Percentiles rank a stretch among this genome's conserved stretches.
phyloP scores from a whole-genome alignment of 2,113 vertebrate species.

The Proterorhinus semilunaris region DNA sequence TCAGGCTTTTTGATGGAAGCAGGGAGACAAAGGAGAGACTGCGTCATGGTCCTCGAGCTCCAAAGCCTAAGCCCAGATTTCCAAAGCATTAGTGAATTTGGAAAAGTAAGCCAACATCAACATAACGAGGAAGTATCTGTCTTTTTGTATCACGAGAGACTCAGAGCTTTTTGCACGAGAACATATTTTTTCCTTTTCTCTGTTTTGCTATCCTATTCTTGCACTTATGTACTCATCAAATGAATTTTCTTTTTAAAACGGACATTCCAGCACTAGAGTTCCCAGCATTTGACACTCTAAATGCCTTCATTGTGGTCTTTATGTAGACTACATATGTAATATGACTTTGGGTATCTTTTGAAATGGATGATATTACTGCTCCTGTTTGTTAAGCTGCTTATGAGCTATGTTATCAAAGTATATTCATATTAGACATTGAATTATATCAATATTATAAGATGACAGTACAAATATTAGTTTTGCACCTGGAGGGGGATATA shows the following conservation, averaged over 20 bases:
- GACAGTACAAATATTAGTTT: no score
- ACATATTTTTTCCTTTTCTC: constrained; percentile 33
- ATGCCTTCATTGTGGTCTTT: no score
- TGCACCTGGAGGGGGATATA: no score
- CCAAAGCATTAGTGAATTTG: constrained; percentile 25
- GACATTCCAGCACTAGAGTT: constrained; percentile 29
- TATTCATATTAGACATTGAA: no score
- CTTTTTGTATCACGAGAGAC: constrained; percentile 28
- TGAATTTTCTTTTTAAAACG: constrained; percentile 48
- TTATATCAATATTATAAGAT: no score
- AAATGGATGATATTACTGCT: no score
- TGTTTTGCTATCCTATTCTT: constrained; percentile 14
- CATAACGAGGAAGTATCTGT: constrained; percentile 54
- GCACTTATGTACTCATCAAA: constrained; percentile 60
- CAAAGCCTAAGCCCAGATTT: constrained; percentile 22
- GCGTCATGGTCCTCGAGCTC: neutral
- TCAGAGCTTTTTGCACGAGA: constrained; percentile 28
- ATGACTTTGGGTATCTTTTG: no score
- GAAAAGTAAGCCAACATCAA: constrained; percentile 41
- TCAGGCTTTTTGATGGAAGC: neutral
- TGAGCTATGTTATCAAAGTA: no score
- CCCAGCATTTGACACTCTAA: constrained; percentile 32
- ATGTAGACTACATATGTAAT: no score
- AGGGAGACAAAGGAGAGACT: neutral
- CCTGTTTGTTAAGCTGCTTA: no score